A percentile compares a stretch with the other conserved stretches of the same genome.
Conservation (phyloP, 2,113 vertebrate species). For the Regulus satrapa region DNA sequence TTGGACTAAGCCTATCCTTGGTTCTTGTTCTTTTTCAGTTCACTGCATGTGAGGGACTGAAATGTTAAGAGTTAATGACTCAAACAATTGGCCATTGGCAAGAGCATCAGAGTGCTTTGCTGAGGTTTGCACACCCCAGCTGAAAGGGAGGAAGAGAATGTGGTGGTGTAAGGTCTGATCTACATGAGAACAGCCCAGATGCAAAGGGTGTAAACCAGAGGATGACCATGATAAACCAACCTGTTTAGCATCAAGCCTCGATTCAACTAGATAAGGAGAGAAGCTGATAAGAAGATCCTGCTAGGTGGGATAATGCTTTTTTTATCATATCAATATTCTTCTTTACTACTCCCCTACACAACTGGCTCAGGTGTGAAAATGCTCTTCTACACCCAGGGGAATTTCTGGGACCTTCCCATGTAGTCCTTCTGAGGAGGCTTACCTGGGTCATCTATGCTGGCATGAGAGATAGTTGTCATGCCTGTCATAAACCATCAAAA, state of each 20-base stretch:
- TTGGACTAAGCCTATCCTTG: not conserved
- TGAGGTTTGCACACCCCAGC: not conserved
- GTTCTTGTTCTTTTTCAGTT: not conserved
- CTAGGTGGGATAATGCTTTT: not conserved
- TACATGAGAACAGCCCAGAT: no score
- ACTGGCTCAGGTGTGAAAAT: not conserved
- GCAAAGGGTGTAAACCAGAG: no score
- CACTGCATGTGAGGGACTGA: not conserved
- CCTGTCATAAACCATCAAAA: not conserved
- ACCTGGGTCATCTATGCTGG: not conserved
- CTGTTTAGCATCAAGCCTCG: not conserved
- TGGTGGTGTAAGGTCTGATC: not conserved
- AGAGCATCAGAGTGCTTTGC: not conserved
- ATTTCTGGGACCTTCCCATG: no score
- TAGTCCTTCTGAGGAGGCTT: not conserved
- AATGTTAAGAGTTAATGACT: not conserved
- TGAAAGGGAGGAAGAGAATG: not conserved
- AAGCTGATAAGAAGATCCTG: not conserved
- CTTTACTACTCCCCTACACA: not conserved
- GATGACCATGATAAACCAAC: not conserved
- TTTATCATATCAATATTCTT: not conserved
- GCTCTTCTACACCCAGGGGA: not conserved
- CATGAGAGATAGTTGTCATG: not conserved
- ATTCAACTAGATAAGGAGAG: not conserved
- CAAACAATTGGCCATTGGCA: not conserved